Conservation (phyloP, 2,888 invertebrate species). For the Melinaea marsaeus region DNA sequence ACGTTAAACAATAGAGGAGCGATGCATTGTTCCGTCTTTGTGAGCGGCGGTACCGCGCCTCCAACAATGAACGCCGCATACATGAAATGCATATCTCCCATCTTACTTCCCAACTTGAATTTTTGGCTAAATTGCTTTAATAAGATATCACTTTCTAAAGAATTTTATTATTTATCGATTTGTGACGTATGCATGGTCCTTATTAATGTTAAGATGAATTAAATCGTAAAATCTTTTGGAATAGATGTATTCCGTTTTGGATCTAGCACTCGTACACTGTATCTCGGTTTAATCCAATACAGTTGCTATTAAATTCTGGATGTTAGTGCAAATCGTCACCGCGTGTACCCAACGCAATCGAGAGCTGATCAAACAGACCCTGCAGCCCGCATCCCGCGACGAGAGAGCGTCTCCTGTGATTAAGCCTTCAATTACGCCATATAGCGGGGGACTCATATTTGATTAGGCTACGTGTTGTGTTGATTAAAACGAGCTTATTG, state of each 20-base stretch:
- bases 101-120: constrained; percentile 19
- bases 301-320: constrained; percentile 26
- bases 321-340: constrained; percentile 35
- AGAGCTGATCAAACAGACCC: constrained; percentile 63
- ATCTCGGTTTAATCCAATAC: constrained; percentile 17
- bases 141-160: not conserved
- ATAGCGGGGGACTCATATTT: constrained; percentile 75
- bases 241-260: not conserved
- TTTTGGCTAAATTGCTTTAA: constrained; percentile 8
- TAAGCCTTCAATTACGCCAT: constrained; percentile 75
- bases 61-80: constrained; percentile 44
- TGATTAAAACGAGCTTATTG: constrained; percentile 76
- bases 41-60: constrained; percentile 56
- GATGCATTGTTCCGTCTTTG: constrained; percentile 66
- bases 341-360: constrained; percentile 47
- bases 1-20: constrained; percentile 61
- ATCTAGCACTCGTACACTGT: not conserved
- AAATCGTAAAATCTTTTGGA: not conserved
- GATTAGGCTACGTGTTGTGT: constrained; percentile 75
- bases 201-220: too few relatives aligned
- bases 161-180: not conserved
- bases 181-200: too few relatives aligned
- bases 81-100: constrained; percentile 36
- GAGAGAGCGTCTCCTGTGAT: constrained; percentile 68
- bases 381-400: constrained; percentile 41